Conservation (phyloP, 53 echinoderm and acorn worm genomes). For the Astropecten irregularis region DNA sequence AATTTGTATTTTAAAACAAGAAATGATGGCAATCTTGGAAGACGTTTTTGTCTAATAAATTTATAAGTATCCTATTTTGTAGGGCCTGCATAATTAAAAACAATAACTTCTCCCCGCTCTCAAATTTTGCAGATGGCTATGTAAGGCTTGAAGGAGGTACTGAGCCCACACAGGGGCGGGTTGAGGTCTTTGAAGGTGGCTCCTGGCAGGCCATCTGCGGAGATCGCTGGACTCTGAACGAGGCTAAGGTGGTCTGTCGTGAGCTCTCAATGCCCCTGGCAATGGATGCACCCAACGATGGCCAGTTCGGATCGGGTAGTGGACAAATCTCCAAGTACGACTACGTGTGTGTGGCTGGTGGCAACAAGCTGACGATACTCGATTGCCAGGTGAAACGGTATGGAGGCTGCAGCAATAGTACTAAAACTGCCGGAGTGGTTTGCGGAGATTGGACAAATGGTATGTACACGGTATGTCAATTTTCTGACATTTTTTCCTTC, state of each 20-base stretch:
- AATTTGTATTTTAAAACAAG: no score
- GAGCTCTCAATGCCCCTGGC: slow-evolving; percentile 19
- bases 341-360: neutral
- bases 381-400: neutral
- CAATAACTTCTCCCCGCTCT: no score
- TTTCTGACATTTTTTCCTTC: no score
- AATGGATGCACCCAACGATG: neutral
- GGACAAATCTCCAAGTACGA: neutral
- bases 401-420: neutral
- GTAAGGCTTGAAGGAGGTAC: neutral
- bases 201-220: slow-evolving; percentile 13
- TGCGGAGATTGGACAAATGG: slow-evolving; percentile 27
- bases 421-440: neutral
- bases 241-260: slow-evolving; percentile 7
- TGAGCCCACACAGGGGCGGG: slow-evolving; percentile 17
- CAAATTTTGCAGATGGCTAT: neutral
- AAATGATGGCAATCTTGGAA: no score
- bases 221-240: slow-evolving; percentile 12
- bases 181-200: neutral
- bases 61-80: no score
- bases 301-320: neutral
- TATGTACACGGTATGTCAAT: neutral
- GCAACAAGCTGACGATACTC: neutral
- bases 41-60: no score
- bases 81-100: no score